phyloP scores from a whole-genome alignment of 1,140 invertebrate genomes.

The Caenorhabditis remanei region DNA sequence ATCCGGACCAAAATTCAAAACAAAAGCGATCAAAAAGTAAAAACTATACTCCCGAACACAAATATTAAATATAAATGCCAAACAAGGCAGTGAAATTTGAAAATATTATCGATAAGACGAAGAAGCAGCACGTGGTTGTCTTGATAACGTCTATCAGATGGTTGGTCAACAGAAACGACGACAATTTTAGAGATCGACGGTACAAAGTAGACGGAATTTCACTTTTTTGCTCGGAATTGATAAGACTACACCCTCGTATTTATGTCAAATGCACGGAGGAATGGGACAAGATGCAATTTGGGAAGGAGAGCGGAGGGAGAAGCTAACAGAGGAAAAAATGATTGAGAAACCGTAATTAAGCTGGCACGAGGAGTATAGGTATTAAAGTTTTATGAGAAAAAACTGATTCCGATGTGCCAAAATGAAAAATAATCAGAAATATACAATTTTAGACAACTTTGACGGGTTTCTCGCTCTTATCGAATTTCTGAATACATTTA shows the following conservation, averaged over 20 bases:
- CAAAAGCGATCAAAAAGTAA: too few species aligned
- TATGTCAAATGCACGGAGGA: not conserved
- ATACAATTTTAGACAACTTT: too few species aligned
- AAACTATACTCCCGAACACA: too few species aligned
- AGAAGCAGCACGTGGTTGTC: slow-evolving; percentile 14
- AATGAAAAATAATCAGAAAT: too few species aligned
- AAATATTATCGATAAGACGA: not conserved
- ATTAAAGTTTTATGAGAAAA: too few species aligned
- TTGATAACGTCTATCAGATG: slow-evolving; percentile 37
- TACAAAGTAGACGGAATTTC: not conserved
- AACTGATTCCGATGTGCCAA: too few species aligned
- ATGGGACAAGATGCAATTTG: not conserved
- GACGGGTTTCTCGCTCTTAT: too few species aligned
- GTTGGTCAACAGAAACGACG: not conserved
- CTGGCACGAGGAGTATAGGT: not conserved
- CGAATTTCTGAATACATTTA: too few species aligned
- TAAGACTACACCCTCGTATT: slow-evolving; percentile 24
- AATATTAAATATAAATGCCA: too few species aligned
- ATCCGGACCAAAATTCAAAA: too few species aligned
- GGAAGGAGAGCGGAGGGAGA: not conserved
- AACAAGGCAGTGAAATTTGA: too few species aligned
- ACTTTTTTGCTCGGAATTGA: not conserved
- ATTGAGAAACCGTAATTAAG: not conserved
- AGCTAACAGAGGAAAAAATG: too few species aligned
- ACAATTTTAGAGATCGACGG: not conserved